A percentile compares a stretch with the other conserved stretches of the same genome.
Conservation (phyloP, 2,797 vertebrate species). For the Tokudaia tokunoshimensis region DNA sequence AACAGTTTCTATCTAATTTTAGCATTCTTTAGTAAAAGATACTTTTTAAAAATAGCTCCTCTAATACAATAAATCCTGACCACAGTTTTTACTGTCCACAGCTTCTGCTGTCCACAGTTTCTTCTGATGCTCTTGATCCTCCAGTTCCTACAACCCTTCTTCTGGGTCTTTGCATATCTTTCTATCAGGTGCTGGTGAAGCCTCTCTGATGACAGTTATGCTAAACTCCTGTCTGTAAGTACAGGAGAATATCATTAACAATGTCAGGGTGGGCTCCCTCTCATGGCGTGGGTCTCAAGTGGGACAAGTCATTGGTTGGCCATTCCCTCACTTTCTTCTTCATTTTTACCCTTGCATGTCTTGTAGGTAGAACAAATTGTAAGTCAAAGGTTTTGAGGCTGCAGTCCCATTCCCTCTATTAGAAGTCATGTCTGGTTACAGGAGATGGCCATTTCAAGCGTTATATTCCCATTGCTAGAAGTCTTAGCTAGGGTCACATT, state of each 20-base stretch:
- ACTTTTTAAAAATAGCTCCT: neutral
- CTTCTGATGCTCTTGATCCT: neutral
- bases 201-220: neutral
- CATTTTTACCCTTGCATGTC: neutral
- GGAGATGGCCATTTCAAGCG: neutral
- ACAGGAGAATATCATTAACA: neutral
- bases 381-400: neutral
- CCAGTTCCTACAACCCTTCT: neutral
- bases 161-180: neutral
- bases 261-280: neutral
- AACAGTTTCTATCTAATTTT: slow-evolving; percentile 31
- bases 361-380: neutral
- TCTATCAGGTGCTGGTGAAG: neutral
- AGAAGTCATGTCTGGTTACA: neutral
- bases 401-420: neutral
- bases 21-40: neutral
- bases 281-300: neutral
- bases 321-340: neutral
- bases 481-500: neutral
- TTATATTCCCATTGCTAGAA: neutral
- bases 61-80: neutral
- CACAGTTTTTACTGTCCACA: neutral
- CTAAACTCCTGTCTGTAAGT: neutral
- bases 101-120: neutral
- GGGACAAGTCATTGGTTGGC: neutral